Percentiles rank a stretch among this genome's conserved stretches.
phyloP scores from a whole-genome alignment of 2,797 vertebrate genomes.

The Halcyon leucocephala region DNA sequence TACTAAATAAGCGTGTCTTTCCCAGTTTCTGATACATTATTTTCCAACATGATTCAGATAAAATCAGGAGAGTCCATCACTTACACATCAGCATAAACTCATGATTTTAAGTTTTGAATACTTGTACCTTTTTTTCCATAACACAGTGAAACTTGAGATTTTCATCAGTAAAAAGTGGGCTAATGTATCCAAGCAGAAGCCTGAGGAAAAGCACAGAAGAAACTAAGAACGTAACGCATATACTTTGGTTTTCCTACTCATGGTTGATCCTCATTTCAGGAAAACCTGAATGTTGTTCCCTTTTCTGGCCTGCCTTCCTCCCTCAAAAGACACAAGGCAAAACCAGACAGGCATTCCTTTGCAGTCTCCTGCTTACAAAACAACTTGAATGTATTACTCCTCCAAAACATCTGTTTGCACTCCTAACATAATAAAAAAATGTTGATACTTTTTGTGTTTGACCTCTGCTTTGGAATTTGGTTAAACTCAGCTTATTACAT shows the following conservation, averaged over 20 bases:
- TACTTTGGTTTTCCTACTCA: not conserved
- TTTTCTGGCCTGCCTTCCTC: not conserved
- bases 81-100: not conserved
- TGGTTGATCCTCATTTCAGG: rapidly evolving
- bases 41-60: not conserved
- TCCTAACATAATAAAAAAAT: constrained; percentile 67
- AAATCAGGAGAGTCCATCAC: not conserved
- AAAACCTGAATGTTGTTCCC: not conserved
- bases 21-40: not conserved
- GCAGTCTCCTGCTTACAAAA: constrained; percentile 55
- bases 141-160: not conserved
- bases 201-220: not conserved
- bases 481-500: not conserved
- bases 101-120: not conserved
- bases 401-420: constrained; percentile 53
- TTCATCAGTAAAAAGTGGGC: not conserved
- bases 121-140: not conserved
- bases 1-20: not conserved
- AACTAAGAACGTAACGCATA: not conserved
- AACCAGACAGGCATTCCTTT: not conserved
- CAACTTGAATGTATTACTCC: constrained; percentile 1
- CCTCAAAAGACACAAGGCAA: not conserved
- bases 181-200: not conserved
- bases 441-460: constrained; percentile 46
- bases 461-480: constrained; percentile 9